Base-by-base conservation (phyloP, 2,113 vertebrate genomes). In the Nothoprocta pentlandii region DNA sequence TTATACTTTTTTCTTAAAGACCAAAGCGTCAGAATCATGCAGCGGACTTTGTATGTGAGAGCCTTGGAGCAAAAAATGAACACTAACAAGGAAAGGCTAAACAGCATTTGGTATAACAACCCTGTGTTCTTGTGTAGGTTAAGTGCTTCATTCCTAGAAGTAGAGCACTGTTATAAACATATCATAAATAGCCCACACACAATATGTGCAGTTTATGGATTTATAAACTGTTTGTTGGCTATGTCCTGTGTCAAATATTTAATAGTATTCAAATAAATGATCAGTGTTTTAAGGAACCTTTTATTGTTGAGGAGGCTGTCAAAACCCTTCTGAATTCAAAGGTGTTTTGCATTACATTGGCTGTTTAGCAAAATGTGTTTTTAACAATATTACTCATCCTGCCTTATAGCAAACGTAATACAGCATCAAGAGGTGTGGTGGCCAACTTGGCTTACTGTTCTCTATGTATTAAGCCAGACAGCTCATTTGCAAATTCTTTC, bases 401-500 rank as follows among this genome's bases (percentile, higher is more conserved):
- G 36, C 36, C 36, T 39, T 39, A 39, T 39, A 39, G 36, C 36
- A 7, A 39, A 39, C 7, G n/a, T 46, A 96, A 91, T 78, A 51
- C 41, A 54, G 21, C 66, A 78, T 88, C 80, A 66, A 89, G 49
- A 49, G 49, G 49, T 49, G 49, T 23, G 22, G 20, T 49, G 49
- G 49, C 49, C 49, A 49, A 22, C 21, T 49, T 59, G 51, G 68
- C 59, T 84, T 82, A 30, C 86, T 84, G 53, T 82, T 86, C 63
- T 80, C 53, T 89, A 97, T 87, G 85, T 90, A 46, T 93, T 94
- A 77, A 95, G 67, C 58, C 78, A 97, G 92, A 94, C 93, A 94
- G 78, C 93, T 96, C 80, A 96, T 97, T 95, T 97, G 85, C 93
- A 97, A 92, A 26, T 51, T 87, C 42, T 83, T 46, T 84, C 12